Conservation (phyloP, 1,140 invertebrate genomes). For the Bradysia coprophila region DNA sequence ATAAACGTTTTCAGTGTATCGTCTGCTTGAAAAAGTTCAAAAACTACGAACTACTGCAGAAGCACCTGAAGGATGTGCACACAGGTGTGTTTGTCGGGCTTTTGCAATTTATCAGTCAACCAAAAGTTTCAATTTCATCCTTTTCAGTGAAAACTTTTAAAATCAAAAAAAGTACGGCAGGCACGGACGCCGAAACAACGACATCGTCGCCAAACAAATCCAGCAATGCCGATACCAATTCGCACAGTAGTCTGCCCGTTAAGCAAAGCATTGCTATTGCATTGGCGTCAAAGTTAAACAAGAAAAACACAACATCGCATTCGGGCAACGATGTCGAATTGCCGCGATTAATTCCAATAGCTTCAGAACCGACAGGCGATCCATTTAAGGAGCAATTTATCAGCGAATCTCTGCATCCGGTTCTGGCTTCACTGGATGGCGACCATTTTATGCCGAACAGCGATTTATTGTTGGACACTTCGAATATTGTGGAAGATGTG, state of each 20-base stretch:
- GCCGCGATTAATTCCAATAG: background rate
- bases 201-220: background rate
- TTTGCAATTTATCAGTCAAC: background rate
- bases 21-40: background rate
- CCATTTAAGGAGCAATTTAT: background rate
- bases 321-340: background rate
- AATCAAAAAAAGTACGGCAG: background rate
- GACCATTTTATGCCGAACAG: background rate
- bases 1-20: too few species aligned
- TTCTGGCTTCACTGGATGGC: background rate
- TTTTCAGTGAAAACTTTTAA: background rate
- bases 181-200: background rate
- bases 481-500: too few species aligned
- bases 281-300: slow-evolving; percentile 1
- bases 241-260: background rate
- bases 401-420: background rate
- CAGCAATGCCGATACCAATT: background rate
- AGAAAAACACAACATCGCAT: background rate
- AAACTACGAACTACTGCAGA: background rate
- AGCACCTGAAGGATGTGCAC: background rate
- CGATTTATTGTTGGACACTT: background rate
- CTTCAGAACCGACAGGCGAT: background rate
- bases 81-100: background rate
- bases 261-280: slow-evolving; percentile 2
- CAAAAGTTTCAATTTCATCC: background rate